Evolutionary conservation across 2,797 vertebrate genomes (phyloP).

Genomic region (Galago senegalensis): DNA sequence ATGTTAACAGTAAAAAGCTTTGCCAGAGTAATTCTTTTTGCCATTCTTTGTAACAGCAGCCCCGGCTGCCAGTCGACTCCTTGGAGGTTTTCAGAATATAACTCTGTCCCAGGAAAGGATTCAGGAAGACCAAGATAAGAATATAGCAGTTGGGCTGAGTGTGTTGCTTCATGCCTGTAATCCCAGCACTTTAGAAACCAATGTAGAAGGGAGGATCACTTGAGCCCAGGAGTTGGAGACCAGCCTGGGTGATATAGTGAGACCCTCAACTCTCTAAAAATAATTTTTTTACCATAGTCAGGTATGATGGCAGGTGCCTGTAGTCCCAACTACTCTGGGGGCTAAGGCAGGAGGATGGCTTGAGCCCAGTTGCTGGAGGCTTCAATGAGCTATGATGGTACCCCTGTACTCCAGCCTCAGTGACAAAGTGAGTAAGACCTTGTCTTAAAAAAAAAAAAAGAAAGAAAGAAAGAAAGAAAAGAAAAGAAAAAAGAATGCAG

Average conservation of each 20-base stretch:
- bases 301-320: neutral
- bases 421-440: neutral
- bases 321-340: neutral
- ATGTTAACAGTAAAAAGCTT: neutral
- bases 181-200: neutral
- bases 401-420: neutral
- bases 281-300: neutral
- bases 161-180: neutral
- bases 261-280: neutral
- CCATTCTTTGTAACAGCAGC: neutral
- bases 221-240: neutral
- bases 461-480: too few relatives aligned
- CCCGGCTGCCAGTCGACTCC: neutral
- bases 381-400: neutral
- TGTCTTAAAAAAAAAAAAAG: neutral
- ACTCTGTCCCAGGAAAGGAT: conserved; percentile 45
- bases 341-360: neutral
- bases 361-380: neutral
- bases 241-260: neutral
- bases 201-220: neutral
- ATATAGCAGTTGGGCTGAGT: neutral
- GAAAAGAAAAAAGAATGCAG: neutral
- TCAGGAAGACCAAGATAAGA: conserved; percentile 43
- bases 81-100: conserved; percentile 46
- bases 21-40: conserved; percentile 39